Conservation (phyloP, 2,888 invertebrate species). For the Agriopis leucophaearia region DNA sequence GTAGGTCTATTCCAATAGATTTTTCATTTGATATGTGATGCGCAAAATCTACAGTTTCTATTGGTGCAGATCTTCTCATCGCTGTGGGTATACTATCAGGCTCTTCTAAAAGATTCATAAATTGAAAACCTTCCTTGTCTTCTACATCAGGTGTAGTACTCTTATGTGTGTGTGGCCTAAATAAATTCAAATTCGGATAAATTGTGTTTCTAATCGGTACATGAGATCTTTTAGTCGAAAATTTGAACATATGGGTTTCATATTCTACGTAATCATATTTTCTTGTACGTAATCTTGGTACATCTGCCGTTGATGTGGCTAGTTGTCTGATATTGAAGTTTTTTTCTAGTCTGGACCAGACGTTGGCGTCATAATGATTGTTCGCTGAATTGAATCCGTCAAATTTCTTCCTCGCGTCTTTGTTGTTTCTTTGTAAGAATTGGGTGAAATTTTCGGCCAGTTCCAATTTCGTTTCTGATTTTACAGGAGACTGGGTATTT, state of each 20-base stretch:
- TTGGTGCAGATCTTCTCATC: neutral
- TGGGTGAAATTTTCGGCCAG: slow-evolving; percentile 14
- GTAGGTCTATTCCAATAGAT: neutral
- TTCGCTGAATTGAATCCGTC: neutral
- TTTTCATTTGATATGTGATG: neutral
- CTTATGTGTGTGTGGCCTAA: neutral
- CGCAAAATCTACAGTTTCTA: neutral
- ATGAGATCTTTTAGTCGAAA: neutral
- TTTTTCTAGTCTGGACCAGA: neutral
- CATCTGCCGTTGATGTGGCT: neutral
- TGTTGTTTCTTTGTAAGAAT: slow-evolving; percentile 8
- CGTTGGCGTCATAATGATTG: neutral
- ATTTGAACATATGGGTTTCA: neutral
- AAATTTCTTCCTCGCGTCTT: neutral
- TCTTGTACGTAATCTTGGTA: neutral
- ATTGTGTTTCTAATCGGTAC: neutral
- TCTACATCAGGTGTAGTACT: neutral
- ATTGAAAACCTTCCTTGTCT: neutral
- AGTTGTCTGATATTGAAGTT: neutral
- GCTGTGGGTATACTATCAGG: neutral
- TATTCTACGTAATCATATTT: neutral
- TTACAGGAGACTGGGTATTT: neutral
- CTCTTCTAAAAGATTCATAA: slow-evolving; percentile 7
- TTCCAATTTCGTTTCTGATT: neutral
- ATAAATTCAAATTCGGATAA: neutral